A percentile compares a stretch with the other conserved stretches of the same genome.
phyloP scores from a whole-genome alignment of 2,888 invertebrate species.

The Lasioglossum oenotherae region DNA sequence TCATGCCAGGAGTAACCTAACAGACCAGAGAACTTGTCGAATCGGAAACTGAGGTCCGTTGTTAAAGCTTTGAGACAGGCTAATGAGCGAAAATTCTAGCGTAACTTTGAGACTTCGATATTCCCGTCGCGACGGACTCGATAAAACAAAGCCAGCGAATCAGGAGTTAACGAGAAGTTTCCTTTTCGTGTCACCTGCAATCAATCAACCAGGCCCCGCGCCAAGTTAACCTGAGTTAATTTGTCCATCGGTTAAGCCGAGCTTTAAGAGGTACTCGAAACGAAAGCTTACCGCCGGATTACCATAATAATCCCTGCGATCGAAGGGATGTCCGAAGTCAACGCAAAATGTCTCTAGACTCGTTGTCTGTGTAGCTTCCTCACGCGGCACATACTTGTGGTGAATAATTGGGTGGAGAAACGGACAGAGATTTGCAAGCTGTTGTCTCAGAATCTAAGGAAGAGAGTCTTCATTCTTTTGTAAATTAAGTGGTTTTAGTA shows the following conservation, averaged over 20 bases:
- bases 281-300: slow-evolving; percentile 69
- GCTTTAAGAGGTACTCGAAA: slow-evolving; percentile 64
- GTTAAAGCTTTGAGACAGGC: slow-evolving; percentile 4
- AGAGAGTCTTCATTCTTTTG: no score
- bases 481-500: no score
- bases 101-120: slow-evolving; percentile 14
- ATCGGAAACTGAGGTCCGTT: neutral
- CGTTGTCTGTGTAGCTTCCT: neutral
- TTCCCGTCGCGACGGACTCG: neutral
- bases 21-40: neutral
- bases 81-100: slow-evolving; percentile 27
- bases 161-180: slow-evolving; percentile 15
- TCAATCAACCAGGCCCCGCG: slow-evolving; percentile 47
- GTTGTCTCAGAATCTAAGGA: no score
- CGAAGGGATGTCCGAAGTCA: slow-evolving; percentile 21
- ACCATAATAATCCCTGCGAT: slow-evolving; percentile 61
- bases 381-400: no score
- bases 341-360: slow-evolving; percentile 18
- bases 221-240: slow-evolving; percentile 67
- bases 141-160: slow-evolving; percentile 3
- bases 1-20: neutral
- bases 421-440: no score
- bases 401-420: no score
- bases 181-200: slow-evolving; percentile 25
- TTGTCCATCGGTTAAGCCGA: slow-evolving; percentile 66